Evolutionary conservation across 2,888 invertebrate genomes (phyloP).

Genomic region (Zaprionus lineosus): DNA sequence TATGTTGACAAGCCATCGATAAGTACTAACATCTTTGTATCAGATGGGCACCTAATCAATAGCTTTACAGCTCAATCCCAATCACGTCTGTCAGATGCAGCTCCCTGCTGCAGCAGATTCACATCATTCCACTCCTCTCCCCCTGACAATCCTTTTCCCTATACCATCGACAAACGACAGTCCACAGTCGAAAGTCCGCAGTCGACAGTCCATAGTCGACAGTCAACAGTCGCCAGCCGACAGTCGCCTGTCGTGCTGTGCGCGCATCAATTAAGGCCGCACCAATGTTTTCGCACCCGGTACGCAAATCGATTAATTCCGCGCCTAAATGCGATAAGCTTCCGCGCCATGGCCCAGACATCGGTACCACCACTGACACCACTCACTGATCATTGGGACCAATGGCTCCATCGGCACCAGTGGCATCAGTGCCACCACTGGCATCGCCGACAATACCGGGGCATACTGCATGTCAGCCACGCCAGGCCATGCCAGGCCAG

Average conservation of each 20-base stretch:
- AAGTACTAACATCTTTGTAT: slow-evolving; percentile 20
- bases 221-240: too few species aligned
- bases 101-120: too few species aligned
- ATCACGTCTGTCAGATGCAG: too few species aligned
- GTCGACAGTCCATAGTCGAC: too few species aligned
- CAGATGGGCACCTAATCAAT: slow-evolving; percentile 42
- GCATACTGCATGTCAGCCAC: neutral
- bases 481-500: too few species aligned
- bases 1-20: slow-evolving; percentile 37
- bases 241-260: slow-evolving; percentile 62
- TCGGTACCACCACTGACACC: neutral
- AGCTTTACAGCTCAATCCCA: slow-evolving; percentile 55
- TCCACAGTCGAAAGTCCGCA: too few species aligned
- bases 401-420: neutral
- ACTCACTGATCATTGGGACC: too few species aligned
- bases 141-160: too few species aligned
- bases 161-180: too few species aligned
- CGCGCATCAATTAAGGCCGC: slow-evolving; percentile 79
- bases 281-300: slow-evolving; percentile 81
- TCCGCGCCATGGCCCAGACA: too few species aligned
- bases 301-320: slow-evolving; percentile 78
- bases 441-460: too few species aligned
- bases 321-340: slow-evolving; percentile 75
- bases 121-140: neutral
- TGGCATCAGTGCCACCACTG: neutral